Evolutionary conservation across 1,140 invertebrate species (phyloP), one percentile per base, ranked within the genome.

Genomic region (Steinernema feltiae): DNA sequence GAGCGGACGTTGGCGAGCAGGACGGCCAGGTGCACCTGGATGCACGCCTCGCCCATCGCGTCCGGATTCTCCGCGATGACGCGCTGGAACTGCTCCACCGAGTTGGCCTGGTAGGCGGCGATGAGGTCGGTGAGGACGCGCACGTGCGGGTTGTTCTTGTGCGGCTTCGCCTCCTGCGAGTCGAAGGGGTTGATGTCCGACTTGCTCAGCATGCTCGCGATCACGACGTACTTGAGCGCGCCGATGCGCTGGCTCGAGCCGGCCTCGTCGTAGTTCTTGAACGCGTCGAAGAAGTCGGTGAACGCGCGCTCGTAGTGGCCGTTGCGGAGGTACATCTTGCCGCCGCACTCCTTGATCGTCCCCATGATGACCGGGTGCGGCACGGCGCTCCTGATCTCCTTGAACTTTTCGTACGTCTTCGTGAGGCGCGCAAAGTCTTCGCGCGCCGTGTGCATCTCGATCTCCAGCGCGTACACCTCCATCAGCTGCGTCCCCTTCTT

Each of bases 111-210:
- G 88, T 98, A 99, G 27, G 96, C 94, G 84, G 88, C 93, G 18
- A 99, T 96, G 82, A 99, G 89, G 88, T 99, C 97, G 3, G 97
- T 99, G 95, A 99, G 99, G 0, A 96, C 97, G 74, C 99, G 88
- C 83, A 99, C 98, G 89, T 99, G 96, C 2, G 95, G 94, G 89
- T 99, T 95, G 88, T 98, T 98, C 88, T 98, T 98, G 85, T 99
- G 99, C 0, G 97, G 95, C 87, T 99, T 99, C 0, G 97, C 97
- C 90, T 99, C 97, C 90, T 99, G 97, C 0, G 95, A 98, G 89
- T 99, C 97, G 88, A 99, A 99, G 1, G 97, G 97, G 89, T 99
- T 99, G 75, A 99, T 99, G 27, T 94, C 95, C n/a, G 96, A 98
- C 87, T 89, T 87, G 88, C 90, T 90, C 63, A 90, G 84, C 97